Evolutionary conservation across 2,888 invertebrate genomes (phyloP), one percentile per base, ranked within the genome.

Genomic region (Drosophila anomalata): DNA sequence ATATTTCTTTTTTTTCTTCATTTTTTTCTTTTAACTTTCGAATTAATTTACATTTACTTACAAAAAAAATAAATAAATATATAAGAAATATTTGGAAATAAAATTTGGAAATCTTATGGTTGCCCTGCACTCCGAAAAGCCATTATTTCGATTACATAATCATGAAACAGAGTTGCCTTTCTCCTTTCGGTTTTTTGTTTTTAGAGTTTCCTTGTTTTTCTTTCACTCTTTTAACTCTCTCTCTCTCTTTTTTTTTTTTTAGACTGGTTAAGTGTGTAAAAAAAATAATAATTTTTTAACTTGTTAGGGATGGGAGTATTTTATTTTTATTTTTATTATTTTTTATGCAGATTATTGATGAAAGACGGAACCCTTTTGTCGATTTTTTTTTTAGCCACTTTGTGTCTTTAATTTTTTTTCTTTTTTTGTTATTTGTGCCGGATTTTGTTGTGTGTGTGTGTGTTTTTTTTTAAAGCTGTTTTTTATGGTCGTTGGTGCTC

Each of bases 401-500:
- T 82, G 61, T 73, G 59, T 54, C 62, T 36, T 36, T 78, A 39
- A 29, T 53, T 39, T 51, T 54, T 51, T 54, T 51, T 54, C 47
- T 54, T 46, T 47, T 9, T 52, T 24, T 66, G 1, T 22, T 22
- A 53, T 26, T 22, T 66, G 42, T 63, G 41, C 63, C 54, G 65
- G 52, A 72, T 62, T 70, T 50, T 68, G 65, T 63, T 26, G 36
- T 22, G 4, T 22, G 22, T 22, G 22, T 22, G 22, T 22, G 22
- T 22, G 22, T 24, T 4, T 42, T 63, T 75, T 51, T 53, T 73
- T 67, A 51, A 47, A 47, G 54, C 14, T 59, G 39, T 52, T 71
- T 75, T 76, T 78, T 68, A 82, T 81, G 75, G 70, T 73, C 5
- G 22, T 24, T 24, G 22, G 75, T 83, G 87, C 82, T 82, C 87